A percentile compares a stretch with the other conserved stretches of the same genome.
phyloP scores from a whole-genome alignment of 2,797 vertebrate species.

The Alectoris magna region DNA sequence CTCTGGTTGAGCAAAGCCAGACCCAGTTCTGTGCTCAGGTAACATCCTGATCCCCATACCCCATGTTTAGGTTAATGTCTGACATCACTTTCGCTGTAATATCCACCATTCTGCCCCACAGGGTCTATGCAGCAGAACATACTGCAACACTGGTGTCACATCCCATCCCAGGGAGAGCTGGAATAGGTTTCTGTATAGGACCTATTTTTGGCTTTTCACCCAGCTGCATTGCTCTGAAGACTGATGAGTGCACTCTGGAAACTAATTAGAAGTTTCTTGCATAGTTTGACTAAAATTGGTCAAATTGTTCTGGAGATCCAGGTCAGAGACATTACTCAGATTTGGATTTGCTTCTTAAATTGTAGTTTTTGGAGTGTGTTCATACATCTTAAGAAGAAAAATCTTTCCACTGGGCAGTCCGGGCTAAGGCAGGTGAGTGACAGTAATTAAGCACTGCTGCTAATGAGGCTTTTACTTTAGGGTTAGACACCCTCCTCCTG shows the following conservation, averaged over 20 bases:
- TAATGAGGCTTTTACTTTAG: background rate
- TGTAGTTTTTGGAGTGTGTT: background rate
- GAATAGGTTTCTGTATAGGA: background rate
- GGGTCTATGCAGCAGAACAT: background rate
- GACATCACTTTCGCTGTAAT: background rate
- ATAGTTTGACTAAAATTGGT: background rate
- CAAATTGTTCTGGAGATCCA: background rate
- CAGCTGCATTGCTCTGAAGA: background rate
- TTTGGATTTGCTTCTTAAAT: background rate
- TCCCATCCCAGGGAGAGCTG: background rate
- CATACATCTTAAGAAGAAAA: background rate
- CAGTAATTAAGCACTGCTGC: background rate
- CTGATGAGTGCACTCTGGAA: background rate
- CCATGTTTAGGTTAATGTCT: background rate
- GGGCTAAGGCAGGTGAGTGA: background rate
- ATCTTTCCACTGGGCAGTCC: background rate
- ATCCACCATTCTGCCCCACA: background rate
- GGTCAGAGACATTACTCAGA: background rate
- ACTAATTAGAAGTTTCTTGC: background rate
- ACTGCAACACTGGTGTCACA: background rate
- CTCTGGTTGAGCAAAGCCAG: background rate
- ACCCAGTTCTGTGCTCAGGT: background rate
- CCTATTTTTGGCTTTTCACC: background rate
- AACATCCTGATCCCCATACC: background rate
- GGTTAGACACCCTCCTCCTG: background rate